Evolutionary conservation across 1,140 invertebrate species (phyloP).

Genomic region (Lethrus apterus): DNA sequence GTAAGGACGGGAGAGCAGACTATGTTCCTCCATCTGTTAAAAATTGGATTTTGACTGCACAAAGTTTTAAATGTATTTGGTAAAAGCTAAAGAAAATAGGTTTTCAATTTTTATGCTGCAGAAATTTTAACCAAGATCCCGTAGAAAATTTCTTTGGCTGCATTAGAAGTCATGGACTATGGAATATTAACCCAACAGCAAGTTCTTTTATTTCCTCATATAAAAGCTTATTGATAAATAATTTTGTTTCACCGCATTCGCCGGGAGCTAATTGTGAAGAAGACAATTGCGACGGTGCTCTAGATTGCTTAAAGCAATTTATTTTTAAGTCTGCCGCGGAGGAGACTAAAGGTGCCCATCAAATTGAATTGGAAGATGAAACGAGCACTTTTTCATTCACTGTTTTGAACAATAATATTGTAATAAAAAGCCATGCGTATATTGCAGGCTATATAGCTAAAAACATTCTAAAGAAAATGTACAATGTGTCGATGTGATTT

Average conservation of each 20-base stretch:
- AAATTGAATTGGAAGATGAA: too few relatives aligned
- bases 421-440: too few relatives aligned
- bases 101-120: conserved; percentile 14
- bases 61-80: conserved; percentile 14
- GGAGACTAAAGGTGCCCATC: too few relatives aligned
- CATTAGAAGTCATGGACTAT: conserved; percentile 14
- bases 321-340: too few relatives aligned
- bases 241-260: conserved; percentile 5
- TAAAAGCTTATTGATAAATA: conserved; percentile 12
- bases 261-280: conserved; percentile 7
- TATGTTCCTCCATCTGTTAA: conserved; percentile 14
- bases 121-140: conserved; percentile 20
- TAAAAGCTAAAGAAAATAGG: conserved; percentile 9
- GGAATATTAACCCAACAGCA: conserved; percentile 16
- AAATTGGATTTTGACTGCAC: conserved; percentile 16
- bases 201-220: conserved; percentile 13
- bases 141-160: conserved; percentile 21
- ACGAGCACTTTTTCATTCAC: too few relatives aligned
- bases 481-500: too few relatives aligned
- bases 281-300: too few relatives aligned
- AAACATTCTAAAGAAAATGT: too few relatives aligned
- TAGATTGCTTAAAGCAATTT: too few relatives aligned
- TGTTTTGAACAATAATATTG: too few relatives aligned
- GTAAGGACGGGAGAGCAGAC: background rate
- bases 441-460: too few relatives aligned